Evolutionary conservation across 2,113 vertebrate species (phyloP).

Genomic region (Myocastor coypus): DNA sequence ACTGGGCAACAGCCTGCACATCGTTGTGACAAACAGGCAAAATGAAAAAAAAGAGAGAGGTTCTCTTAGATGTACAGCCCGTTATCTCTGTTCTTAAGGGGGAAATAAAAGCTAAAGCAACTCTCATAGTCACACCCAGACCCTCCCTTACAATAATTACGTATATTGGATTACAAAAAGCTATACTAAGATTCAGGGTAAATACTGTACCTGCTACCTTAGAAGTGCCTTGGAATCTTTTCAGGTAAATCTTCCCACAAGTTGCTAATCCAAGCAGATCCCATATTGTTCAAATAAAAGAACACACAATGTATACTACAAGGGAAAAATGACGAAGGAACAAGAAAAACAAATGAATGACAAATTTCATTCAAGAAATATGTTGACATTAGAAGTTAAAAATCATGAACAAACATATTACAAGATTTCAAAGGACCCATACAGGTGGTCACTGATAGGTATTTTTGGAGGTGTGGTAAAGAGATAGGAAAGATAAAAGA

Average conservation of each 20-base stretch:
- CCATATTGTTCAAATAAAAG: neutral
- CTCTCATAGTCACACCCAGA: too few relatives aligned
- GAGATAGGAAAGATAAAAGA: too few relatives aligned
- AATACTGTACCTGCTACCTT: neutral
- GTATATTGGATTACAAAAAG: neutral
- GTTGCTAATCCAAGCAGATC: neutral
- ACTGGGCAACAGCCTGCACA: neutral
- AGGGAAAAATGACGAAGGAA: neutral
- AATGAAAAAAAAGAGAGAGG: neutral
- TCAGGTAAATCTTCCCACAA: neutral
- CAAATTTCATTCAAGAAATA: neutral
- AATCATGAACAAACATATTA: neutral
- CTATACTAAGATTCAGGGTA: neutral
- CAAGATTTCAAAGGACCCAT: neutral
- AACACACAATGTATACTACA: neutral
- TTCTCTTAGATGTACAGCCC: neutral
- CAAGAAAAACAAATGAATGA: neutral
- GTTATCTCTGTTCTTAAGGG: neutral
- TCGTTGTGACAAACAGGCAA: neutral
- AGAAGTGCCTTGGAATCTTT: neutral
- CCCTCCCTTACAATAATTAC: too few relatives aligned
- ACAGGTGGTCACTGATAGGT: neutral
- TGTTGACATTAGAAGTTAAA: constrained; percentile 28
- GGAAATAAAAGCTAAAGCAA: neutral
- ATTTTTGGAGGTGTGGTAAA: too few relatives aligned